Evolutionary conservation across 2,888 invertebrate genomes (phyloP), one percentile per base, ranked within the genome.

Genomic region (Drosophila hamatofila): DNA sequence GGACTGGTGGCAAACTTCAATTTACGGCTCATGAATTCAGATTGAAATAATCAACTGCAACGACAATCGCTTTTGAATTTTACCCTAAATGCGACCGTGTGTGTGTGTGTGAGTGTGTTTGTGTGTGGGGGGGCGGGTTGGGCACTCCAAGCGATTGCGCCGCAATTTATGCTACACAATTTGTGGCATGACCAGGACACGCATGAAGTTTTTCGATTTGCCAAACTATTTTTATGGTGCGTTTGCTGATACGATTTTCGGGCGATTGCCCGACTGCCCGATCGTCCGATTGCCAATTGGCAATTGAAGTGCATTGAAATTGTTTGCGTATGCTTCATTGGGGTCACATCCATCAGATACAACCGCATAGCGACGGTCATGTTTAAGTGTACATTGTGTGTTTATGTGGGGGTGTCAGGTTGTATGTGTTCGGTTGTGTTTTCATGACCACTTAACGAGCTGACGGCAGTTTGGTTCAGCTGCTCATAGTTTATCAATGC

Each of bases 151-250:
- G 67, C 83, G 75, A 85, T 72, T 59, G 66, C 62, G 51, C 55
- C 65, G 64, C 79, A 88, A 76, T 83, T 82, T 76, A 59, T 88
- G 80, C 72, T 59, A 58, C 48, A 76, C 81, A 85, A 83, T 83
- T 83, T 79, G 72, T 33, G 42, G 56, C 35, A 48, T 65, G 69
- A 70, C 65, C 73, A 60, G 46, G 71, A 65, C 54, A 37, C 70
- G 54, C 52, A 58, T 27, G 59, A 75, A 58, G 70, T 81, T 89
- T 81, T 35, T 52, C 87, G 78, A 75, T 89, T 89, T 69, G 69
- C 52, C 49, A 68, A 86, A 86, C 87, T 70, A 85, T 79, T 85
- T 71, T 68, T 55, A 66, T 72, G 67, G 41, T 35, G 35, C 21
- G 44, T 42, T 67, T 57, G 65, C 49, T 68, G 68, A 76, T 76